Conservation (phyloP, 1,140 invertebrate genomes). For the Antheraea pernyi region DNA sequence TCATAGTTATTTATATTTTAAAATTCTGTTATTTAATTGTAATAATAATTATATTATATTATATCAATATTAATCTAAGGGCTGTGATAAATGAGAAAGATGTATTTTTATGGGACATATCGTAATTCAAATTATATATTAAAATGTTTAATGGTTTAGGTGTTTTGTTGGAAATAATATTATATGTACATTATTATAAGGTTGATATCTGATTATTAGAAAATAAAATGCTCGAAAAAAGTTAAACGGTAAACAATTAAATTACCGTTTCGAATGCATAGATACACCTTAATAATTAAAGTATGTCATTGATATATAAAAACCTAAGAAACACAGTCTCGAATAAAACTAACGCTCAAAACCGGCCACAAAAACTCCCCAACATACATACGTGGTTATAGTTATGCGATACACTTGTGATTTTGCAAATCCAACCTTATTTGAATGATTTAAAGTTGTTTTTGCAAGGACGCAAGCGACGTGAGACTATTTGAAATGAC, state of each 20-base stretch:
- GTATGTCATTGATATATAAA: no score
- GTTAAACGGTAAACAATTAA: not conserved
- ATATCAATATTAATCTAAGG: conserved; percentile 55
- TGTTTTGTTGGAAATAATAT: not conserved
- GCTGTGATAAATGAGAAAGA: conserved; percentile 70
- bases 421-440: no score
- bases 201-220: not conserved
- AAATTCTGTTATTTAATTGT: conserved; percentile 67
- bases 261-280: no score
- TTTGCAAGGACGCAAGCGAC: no score
- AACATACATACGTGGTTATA: no score
- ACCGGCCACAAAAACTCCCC: no score
- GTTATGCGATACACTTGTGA: no score
- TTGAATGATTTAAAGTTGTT: no score
- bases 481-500: no score
- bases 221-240: not conserved
- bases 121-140: conserved; percentile 16
- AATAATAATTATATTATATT: conserved; percentile 26
- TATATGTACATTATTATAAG: not conserved
- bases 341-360: no score
- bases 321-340: no score
- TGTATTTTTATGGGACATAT: conserved; percentile 63
- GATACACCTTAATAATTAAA: no score
- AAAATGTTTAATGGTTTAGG: not conserved
- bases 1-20: conserved; percentile 65